Conservation (phyloP, 1,140 invertebrate species). For the Tetranychus cinnabarinus region DNA sequence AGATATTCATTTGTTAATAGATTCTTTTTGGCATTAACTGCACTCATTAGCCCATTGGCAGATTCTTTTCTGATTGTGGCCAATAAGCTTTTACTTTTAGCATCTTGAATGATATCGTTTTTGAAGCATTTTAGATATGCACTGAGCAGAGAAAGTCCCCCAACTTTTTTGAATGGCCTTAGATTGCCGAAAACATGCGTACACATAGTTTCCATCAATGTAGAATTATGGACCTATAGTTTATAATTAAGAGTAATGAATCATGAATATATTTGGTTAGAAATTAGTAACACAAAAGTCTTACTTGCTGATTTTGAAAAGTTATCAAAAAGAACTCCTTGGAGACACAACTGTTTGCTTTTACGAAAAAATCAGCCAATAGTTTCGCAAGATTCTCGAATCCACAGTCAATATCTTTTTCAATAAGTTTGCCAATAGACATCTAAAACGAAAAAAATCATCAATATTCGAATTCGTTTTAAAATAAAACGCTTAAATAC, state of each 20-base stretch:
- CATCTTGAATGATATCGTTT: background rate
- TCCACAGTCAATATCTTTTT: background rate
- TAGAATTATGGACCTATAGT: background rate
- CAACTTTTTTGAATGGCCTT: background rate
- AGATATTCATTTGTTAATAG: background rate
- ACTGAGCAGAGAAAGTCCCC: background rate
- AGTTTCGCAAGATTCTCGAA: background rate
- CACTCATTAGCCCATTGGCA: background rate
- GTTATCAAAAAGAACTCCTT: background rate
- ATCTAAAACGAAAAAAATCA: background rate
- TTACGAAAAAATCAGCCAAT: background rate
- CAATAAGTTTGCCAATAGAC: background rate
- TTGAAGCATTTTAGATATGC: background rate
- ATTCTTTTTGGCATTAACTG: background rate
- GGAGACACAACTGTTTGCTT: background rate
- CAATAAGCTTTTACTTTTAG: background rate
- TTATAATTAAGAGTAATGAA: background rate
- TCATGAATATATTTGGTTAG: background rate
- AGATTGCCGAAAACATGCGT: background rate
- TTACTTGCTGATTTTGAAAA: background rate
- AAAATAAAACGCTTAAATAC: background rate
- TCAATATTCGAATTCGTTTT: background rate
- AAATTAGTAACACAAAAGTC: background rate
- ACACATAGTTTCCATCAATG: background rate
- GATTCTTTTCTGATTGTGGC: background rate